Evolutionary conservation across 2,113 vertebrate genomes (phyloP).

Genomic region (Barbus barbus): DNA sequence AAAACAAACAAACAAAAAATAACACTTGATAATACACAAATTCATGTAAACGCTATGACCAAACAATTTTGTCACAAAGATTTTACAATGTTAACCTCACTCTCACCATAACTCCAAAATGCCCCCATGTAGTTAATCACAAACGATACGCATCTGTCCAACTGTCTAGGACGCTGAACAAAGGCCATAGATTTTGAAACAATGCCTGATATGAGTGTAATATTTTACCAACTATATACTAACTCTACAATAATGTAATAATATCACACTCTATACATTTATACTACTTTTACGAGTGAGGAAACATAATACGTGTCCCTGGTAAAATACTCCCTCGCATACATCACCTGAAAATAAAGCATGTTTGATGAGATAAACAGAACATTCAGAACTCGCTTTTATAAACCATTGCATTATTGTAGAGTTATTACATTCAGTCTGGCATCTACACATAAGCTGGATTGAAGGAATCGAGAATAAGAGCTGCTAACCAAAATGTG

Average conservation of each 20-base stretch:
- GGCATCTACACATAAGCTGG: slow-evolving; percentile 9
- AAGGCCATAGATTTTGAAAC: slow-evolving; percentile 14
- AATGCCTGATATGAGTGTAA: slow-evolving; percentile 5
- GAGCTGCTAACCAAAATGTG: slow-evolving; percentile 5
- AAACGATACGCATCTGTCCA: slow-evolving; percentile 14
- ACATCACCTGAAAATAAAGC: neutral
- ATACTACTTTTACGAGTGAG: neutral
- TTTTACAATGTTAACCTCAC: slow-evolving; percentile 37
- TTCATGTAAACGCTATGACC: slow-evolving; percentile 51
- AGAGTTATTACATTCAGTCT: slow-evolving; percentile 35
- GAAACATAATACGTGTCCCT: slow-evolving; percentile 1
- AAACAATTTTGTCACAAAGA: slow-evolving; percentile 46
- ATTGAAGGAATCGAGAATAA: neutral
- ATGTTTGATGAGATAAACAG: neutral
- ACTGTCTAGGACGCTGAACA: neutral
- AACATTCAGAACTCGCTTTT: neutral
- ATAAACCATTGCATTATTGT: slow-evolving; percentile 30
- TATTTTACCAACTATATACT: slow-evolving; percentile 32
- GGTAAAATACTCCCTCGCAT: neutral
- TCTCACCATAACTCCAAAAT: slow-evolving; percentile 40
- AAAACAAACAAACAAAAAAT: slow-evolving; percentile 11
- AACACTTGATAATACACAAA: slow-evolving; percentile 51
- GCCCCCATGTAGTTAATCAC: slow-evolving; percentile 38
- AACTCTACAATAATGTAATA: slow-evolving; percentile 41
- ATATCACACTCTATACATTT: slow-evolving; percentile 1